Base-by-base conservation (phyloP, 1,140 invertebrate species). In the Neodiprion fabricii region DNA sequence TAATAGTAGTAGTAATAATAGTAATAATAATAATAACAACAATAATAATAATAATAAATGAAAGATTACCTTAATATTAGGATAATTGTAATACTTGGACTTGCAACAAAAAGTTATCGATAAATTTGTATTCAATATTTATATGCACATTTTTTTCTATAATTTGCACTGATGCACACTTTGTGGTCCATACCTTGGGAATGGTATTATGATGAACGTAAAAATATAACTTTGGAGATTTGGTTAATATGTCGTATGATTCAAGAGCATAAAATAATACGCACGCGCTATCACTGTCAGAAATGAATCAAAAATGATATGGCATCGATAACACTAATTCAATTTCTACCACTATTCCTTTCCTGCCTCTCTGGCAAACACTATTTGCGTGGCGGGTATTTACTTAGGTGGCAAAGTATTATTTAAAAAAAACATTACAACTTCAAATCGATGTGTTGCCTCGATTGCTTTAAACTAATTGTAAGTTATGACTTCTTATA, bases 261-360 rank as follows among this genome's bases (percentile, higher is more conserved):
- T 61, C n/a, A 61, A 61, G n/a, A 14, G n/a, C n/a, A 61, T 61
- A 61, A 61, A 17, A 61, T 61, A 61, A 61, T 61, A 61, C 53
- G 28, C 28, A 40, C 28, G 2, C 1, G 5, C 28, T 40, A 61
- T 61, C 53, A 17, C n/a, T 61, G 53, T 14, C 9, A 61, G 28
- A 61, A 61, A 61, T 17, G 0, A 61, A 61, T 17, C 28, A 40
- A 61, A 61, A 61, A 17, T 61, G 53, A 61, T 61, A 61, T 61
- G 53, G 53, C 53, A 61, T 14, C 53, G 53, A 9, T 61, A 61
- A 61, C 53, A 61, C 4, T 61, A 61, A 9, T 14, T 61, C 53
- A 61, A 61, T 61, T 61, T 17, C 11, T 61, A 61, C 53, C 53
- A 61, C 11, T 14, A 5, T 61, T 40, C 5, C 28, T 40, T 40